These are phyloP conservation scores for Denticeps clupeoides DNA, from an alignment of 2,797 vertebrate genomes.

Conservation along the genomic window DNA sequence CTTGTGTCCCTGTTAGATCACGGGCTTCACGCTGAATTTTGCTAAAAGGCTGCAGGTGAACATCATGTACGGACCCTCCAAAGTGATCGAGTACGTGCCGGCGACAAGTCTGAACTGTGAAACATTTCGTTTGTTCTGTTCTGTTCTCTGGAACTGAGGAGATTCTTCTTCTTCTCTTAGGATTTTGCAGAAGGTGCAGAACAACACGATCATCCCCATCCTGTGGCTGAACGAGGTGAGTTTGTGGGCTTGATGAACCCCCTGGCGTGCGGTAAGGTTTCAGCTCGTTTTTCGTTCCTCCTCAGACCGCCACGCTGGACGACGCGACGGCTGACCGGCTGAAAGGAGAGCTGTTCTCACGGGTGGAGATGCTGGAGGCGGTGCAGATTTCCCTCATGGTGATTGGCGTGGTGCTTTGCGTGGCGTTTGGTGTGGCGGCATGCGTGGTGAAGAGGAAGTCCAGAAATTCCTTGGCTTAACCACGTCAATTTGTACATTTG, in stretches of 20 bases:
- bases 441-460: conserved; percentile 35
- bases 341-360: conserved; percentile 56
- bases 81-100: conserved; percentile 66
- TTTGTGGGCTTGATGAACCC: conserved; percentile 1
- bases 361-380: conserved; percentile 49
- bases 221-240: conserved; percentile 92
- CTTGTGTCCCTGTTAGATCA: conserved; percentile 56
- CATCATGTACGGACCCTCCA: conserved; percentile 67
- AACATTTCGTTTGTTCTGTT: too few relatives aligned
- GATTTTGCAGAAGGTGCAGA: conserved; percentile 59
- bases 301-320: conserved; percentile 71
- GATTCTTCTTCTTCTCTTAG: conserved; percentile 47
- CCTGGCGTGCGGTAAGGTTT: neutral
- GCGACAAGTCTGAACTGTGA: too few relatives aligned
- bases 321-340: conserved; percentile 72
- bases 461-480: neutral
- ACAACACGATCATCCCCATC: conserved; percentile 69
- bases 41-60: conserved; percentile 88
- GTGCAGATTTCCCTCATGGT: conserved; percentile 57
- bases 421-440: conserved; percentile 50
- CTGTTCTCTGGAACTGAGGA: too few relatives aligned
- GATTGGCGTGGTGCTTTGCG: conserved; percentile 49
- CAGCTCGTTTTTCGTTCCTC: conserved; percentile 5
- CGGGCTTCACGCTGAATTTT: conserved; percentile 82
- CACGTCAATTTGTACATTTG: too few relatives aligned